phyloP scores from a whole-genome alignment of 2,888 invertebrate species.

The Epinotia demarniana region DNA sequence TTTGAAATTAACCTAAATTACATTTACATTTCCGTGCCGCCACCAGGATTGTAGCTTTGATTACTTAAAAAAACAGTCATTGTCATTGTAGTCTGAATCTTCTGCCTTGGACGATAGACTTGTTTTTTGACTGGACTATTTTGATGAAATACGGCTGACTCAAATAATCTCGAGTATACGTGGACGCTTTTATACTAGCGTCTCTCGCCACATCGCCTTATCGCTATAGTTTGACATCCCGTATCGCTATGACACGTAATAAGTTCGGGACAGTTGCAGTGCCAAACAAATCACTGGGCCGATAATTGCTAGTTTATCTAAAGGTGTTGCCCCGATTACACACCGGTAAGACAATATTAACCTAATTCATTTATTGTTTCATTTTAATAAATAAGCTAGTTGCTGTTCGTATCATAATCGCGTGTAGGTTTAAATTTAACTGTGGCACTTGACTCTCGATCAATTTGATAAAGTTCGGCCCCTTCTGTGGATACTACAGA shows the following conservation, averaged over 20 bases:
- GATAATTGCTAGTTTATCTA: slow-evolving; percentile 63
- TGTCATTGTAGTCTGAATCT: too few species aligned
- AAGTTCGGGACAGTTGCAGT: slow-evolving; percentile 45
- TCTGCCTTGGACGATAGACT: too few species aligned
- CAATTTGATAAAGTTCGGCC: neutral
- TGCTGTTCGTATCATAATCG: neutral
- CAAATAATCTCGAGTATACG: too few species aligned
- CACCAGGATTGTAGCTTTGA: too few species aligned
- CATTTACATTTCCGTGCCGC: too few species aligned
- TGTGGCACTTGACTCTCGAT: neutral
- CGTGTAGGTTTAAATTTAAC: neutral
- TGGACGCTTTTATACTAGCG: neutral
- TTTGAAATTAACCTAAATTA: too few species aligned
- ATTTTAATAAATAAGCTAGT: neutral
- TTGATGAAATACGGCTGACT: too few species aligned
- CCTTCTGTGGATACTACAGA: neutral
- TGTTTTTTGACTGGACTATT: too few species aligned
- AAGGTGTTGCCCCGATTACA: slow-evolving; percentile 55
- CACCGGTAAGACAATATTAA: slow-evolving; percentile 58
- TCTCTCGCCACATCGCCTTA: neutral
- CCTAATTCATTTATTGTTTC: slow-evolving; percentile 28
- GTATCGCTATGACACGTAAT: slow-evolving; percentile 49
- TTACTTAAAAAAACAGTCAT: too few species aligned
- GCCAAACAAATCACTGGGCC: slow-evolving; percentile 53
- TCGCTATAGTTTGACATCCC: slow-evolving; percentile 1